phyloP scores from a whole-genome alignment of 2,888 invertebrate genomes.

The Tuta absoluta region DNA sequence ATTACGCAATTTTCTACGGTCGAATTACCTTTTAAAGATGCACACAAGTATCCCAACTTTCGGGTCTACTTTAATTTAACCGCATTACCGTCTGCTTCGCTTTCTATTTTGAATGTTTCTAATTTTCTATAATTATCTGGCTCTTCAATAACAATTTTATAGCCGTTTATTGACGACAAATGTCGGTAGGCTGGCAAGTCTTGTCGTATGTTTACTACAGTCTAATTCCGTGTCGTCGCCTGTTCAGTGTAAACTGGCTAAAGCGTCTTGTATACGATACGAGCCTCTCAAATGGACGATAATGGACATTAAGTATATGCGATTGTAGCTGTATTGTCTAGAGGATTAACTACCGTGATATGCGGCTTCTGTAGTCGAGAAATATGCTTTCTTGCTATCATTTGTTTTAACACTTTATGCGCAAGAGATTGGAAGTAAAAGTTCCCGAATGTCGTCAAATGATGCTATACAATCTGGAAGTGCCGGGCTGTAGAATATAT shows the following conservation, averaged over 20 bases:
- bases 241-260: slow-evolving; percentile 45
- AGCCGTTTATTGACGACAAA: slow-evolving; percentile 51
- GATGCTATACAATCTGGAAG: neutral
- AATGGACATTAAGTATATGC: slow-evolving; percentile 1
- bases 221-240: slow-evolving; percentile 49
- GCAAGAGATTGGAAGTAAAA: slow-evolving; percentile 3
- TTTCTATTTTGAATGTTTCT: slow-evolving; percentile 8
- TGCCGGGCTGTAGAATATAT: slow-evolving; percentile 13
- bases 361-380: slow-evolving; percentile 2
- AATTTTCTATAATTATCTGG: slow-evolving; percentile 16
- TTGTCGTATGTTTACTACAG: slow-evolving; percentile 50
- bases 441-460: neutral
- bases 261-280: slow-evolving; percentile 28
- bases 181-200: slow-evolving; percentile 41
- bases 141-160: slow-evolving; percentile 39
- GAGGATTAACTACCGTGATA: slow-evolving; percentile 10
- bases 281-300: slow-evolving; percentile 11
- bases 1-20: slow-evolving; percentile 51
- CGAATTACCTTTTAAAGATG: slow-evolving; percentile 34
- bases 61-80: neutral
- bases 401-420: slow-evolving; percentile 6
- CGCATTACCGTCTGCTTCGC: neutral
- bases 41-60: slow-evolving; percentile 5
- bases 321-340: neutral
- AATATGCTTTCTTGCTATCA: neutral